A percentile compares a stretch with the other conserved stretches of the same genome.
These are phyloP conservation scores for Astropecten irregularis DNA, from an alignment of 53 echinoderm and acorn worm species.

Conservation along the genomic window DNA sequence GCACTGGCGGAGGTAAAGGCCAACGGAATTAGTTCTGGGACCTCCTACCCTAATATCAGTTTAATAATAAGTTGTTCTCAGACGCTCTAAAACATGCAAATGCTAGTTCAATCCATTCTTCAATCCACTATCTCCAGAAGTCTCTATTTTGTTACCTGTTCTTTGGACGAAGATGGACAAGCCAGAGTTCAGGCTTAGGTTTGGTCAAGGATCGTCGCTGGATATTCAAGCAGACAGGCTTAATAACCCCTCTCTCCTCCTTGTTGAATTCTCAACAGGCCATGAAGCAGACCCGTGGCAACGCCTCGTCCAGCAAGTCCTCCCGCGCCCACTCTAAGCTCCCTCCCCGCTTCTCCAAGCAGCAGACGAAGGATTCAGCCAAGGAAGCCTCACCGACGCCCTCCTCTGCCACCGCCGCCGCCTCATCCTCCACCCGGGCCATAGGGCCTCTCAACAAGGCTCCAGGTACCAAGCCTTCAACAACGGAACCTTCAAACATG, in stretches of 20 bases:
- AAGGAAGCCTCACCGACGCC: conserved; percentile 24
- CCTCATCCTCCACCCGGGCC: conserved; percentile 43
- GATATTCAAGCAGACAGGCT: no score
- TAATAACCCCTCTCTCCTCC: no score
- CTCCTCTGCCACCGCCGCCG: conserved; percentile 2
- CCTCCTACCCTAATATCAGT: no score
- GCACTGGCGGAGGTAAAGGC: conserved; percentile 42
- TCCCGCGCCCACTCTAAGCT: conserved; percentile 58
- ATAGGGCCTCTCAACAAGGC: conserved; percentile 77
- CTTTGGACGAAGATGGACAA: no score
- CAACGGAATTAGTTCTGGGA: no score
- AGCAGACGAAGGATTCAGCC: conserved; percentile 29
- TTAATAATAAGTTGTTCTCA: no score
- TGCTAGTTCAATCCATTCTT: no score
- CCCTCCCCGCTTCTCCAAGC: conserved; percentile 70
- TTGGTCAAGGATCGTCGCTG: no score
- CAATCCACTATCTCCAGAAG: no score
- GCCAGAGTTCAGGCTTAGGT: no score
- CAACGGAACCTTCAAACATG: conserved; percentile 49
- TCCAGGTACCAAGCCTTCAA: conserved; percentile 76
- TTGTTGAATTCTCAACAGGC: conserved; percentile 52
- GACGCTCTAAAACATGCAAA: no score
- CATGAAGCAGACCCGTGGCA: conserved; percentile 77
- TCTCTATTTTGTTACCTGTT: no score
- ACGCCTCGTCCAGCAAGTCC: conserved; percentile 65